phyloP scores from a whole-genome alignment of 2,797 vertebrate species.

The Leuciscus waleckii region DNA sequence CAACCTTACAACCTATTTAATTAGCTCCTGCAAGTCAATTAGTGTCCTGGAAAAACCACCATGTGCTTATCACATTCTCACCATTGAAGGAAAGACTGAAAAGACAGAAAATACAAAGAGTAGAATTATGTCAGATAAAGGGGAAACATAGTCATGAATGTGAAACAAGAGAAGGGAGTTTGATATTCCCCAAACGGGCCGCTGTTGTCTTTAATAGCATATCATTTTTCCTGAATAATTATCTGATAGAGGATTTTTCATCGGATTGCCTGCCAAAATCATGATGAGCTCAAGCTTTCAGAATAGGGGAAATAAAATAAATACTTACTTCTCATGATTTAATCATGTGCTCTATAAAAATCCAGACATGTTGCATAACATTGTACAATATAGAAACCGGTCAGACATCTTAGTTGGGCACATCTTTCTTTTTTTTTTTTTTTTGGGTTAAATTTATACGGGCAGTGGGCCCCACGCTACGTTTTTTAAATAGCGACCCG shows the following conservation, averaged over 20 bases:
- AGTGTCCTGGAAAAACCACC: conserved; percentile 62
- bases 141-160: not conserved
- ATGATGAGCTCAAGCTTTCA: conserved; percentile 5
- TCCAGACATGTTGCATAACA: conserved; percentile 15
- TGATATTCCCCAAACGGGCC: conserved; percentile 7
- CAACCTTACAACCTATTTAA: conserved; percentile 76
- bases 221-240: not conserved
- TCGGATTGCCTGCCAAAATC: conserved; percentile 15
- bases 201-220: not conserved
- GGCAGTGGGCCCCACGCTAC: no score
- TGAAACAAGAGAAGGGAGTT: conserved; percentile 7
- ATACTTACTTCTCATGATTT: not conserved
- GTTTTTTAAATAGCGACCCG: no score
- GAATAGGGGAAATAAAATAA: not conserved
- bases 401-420: not conserved
- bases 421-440: not conserved
- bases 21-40: conserved; percentile 76
- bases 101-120: conserved; percentile 1
- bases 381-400: not conserved
- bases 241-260: conserved; percentile 21
- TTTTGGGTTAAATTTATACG: conserved; percentile 2
- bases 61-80: conserved; percentile 60
- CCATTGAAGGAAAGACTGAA: conserved; percentile 6
- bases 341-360: conserved; percentile 20
- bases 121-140: not conserved